Base-by-base conservation (phyloP, 1,140 invertebrate species). In the Diplogasteroides magnus region DNA sequence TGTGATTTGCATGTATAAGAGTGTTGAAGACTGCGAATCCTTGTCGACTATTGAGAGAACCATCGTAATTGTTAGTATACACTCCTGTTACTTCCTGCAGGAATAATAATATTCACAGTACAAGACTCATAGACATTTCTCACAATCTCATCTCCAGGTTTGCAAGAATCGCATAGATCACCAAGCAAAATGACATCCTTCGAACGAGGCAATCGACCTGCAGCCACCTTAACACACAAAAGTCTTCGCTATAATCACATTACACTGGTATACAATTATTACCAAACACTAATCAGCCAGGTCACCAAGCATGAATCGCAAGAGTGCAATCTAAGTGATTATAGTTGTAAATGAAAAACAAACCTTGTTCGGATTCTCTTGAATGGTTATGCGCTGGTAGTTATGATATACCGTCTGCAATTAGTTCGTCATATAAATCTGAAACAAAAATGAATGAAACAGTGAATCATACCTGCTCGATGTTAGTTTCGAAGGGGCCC, bases 21-120 rank as follows among this genome's bases (percentile, higher is more conserved):
- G 97, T 98, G 1, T 94, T 91, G 85, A 99, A 99, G 1, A 98
- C 94, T 1, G 97, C 96, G 82, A 99, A 98, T 19, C 96, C 88
- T 77, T 88, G 87, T 25, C 84, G 78, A n/a, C 91, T 93, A 82
- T 99, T 99, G 25, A 99, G 85, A 0, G 94, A 95, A 1, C 94
- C 93, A 85, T 98, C 95, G 83, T 98, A 99, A 82, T 91, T 95
- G 82, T 97, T 97, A 1, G 92, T 94, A 81, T 98, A 99, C 61
- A 97, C 90, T 13, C 93, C 95, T n/a, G 87, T 88, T 19, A 88
- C 72, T 80, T 88, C 87, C 86, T 87, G 74, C 25, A 1, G 64
- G 48, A n/a, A 60, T 48, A 69, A 58, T 1, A 29, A 15, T 27
- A 29, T 29, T 66, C 19, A 48, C 23, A 59, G 61, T 62, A 29